Conservation (phyloP, 2,888 invertebrate genomes). For the Hipparchia semele region DNA sequence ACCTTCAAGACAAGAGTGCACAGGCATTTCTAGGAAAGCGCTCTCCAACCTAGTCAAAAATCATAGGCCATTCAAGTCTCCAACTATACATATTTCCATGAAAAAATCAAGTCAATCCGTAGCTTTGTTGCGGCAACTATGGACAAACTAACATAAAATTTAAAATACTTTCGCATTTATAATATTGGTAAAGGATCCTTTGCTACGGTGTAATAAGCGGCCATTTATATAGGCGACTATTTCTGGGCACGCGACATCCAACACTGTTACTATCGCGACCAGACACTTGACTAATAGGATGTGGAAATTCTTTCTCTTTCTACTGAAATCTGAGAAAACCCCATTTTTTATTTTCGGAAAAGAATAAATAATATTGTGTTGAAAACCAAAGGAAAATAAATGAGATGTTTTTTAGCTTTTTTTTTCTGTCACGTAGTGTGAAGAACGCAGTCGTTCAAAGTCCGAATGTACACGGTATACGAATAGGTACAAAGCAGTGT, state of each 20-base stretch:
- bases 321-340: conserved; percentile 1
- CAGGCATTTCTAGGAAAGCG: no score
- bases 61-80: no score
- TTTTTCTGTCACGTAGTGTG: background rate
- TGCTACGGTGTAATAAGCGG: conserved; percentile 55
- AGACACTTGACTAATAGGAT: conserved; percentile 70
- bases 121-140: no score
- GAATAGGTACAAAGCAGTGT: no score
- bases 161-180: no score
- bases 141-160: no score
- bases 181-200: no score
- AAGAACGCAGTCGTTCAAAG: background rate
- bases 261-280: conserved; percentile 62
- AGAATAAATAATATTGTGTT: background rate
- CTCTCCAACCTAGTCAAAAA: no score
- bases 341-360: conserved; percentile 6
- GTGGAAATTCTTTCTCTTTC: conserved; percentile 60
- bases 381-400: conserved; percentile 2
- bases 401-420: background rate
- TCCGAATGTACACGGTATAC: background rate
- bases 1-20: no score
- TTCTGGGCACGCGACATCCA: conserved; percentile 67
- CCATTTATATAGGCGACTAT: conserved; percentile 67
- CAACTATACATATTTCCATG: no score
- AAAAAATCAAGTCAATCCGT: no score